phyloP scores from a whole-genome alignment of 2,113 vertebrate species.

The Fregata magnificens region DNA sequence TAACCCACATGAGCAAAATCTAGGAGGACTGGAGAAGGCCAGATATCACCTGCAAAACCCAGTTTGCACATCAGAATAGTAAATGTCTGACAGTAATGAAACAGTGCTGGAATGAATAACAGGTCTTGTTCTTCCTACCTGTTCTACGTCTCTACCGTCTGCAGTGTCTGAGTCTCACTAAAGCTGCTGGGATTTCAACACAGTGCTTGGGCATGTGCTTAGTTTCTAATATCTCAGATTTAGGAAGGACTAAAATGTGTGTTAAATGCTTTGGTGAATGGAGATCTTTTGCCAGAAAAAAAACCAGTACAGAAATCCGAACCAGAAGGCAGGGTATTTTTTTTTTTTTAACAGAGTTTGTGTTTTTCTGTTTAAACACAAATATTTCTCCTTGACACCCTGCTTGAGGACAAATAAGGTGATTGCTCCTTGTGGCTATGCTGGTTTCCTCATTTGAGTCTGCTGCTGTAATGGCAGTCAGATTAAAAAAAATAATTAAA shows the following conservation, averaged over 20 bases:
- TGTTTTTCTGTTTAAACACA: neutral
- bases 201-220: neutral
- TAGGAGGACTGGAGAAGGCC: neutral
- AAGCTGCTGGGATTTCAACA: neutral
- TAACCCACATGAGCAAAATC: neutral
- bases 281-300: neutral
- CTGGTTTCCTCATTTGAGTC: neutral
- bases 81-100: neutral
- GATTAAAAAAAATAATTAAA: neutral
- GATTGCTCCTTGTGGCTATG: neutral
- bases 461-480: neutral
- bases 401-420: neutral
- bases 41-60: neutral
- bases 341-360: neutral
- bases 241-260: neutral
- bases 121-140: neutral
- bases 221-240: neutral
- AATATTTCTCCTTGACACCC: neutral
- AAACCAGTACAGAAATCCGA: neutral
- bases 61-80: neutral
- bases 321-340: neutral
- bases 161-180: neutral
- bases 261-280: neutral
- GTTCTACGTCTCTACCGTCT: neutral
- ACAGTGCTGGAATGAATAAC: neutral